Evolutionary conservation across 2,797 vertebrate species (phyloP).

Genomic region (Coendou prehensilis): DNA sequence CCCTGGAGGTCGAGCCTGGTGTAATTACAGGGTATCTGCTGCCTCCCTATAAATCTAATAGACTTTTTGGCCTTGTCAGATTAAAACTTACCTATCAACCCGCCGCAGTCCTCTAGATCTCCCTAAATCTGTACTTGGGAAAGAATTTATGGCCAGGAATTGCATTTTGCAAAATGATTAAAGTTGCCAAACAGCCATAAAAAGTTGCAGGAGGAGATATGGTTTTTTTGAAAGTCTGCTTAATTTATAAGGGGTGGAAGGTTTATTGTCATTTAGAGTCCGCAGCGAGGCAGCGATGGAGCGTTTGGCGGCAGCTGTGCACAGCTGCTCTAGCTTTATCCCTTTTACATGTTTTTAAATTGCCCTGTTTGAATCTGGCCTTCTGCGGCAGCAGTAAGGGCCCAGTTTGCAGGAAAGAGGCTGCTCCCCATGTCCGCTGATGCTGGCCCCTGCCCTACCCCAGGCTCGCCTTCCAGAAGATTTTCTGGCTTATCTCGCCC

Average conservation of each 20-base stretch:
- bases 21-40: constrained; percentile 90
- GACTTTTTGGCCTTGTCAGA: constrained; percentile 90
- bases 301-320: constrained; percentile 85
- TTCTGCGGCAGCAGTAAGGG: constrained; percentile 29
- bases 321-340: constrained; percentile 87
- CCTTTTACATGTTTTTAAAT: constrained; percentile 90
- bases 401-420: neutral
- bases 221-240: constrained; percentile 90
- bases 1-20: constrained; percentile 83
- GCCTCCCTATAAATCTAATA: constrained; percentile 90
- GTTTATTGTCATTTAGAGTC: constrained; percentile 91
- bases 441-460: neutral
- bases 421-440: neutral
- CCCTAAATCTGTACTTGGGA: constrained; percentile 90
- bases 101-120: constrained; percentile 90
- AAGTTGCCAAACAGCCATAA: constrained; percentile 93
- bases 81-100: constrained; percentile 92
- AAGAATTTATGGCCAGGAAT: constrained; percentile 91
- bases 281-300: constrained; percentile 88
- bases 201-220: constrained; percentile 90
- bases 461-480: neutral
- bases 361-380: constrained; percentile 84
- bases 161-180: constrained; percentile 92
- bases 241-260: constrained; percentile 92
- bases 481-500: neutral